Percentiles rank a stretch among this genome's conserved stretches.
Conservation (phyloP, 2,888 invertebrate species). For the Polydrusus cervinus region DNA sequence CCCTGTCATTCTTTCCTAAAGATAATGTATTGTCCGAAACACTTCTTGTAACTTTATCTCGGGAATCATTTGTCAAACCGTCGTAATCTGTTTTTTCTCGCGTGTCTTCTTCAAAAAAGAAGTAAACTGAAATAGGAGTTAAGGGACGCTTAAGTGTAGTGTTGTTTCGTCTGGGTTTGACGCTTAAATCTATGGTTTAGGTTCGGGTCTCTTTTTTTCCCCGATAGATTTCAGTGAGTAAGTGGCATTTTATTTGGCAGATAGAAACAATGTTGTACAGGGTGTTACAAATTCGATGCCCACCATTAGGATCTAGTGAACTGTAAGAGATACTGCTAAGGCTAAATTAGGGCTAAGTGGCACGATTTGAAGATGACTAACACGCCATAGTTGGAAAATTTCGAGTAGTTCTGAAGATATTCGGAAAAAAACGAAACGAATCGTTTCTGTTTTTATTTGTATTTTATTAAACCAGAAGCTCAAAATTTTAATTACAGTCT, state of each 20-base stretch:
- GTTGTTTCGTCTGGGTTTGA: slow-evolving; percentile 12
- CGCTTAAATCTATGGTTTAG: neutral
- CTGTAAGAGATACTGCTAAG: too few species aligned
- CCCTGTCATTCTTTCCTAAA: neutral
- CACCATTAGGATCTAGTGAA: too few species aligned
- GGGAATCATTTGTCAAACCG: neutral
- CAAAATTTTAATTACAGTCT: too few species aligned
- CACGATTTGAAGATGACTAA: too few species aligned
- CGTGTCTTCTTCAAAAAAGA: slow-evolving; percentile 1
- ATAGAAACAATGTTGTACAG: neutral
- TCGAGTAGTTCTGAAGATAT: too few species aligned
- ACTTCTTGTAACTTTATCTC: neutral
- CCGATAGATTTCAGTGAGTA: neutral
- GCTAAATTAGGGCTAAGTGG: too few species aligned
- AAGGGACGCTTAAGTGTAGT: slow-evolving; percentile 2
- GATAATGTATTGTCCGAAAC: slow-evolving; percentile 4
- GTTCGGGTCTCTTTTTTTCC: neutral
- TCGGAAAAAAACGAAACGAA: too few species aligned
- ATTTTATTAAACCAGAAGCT: too few species aligned
- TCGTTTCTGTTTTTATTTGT: too few species aligned
- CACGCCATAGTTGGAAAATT: too few species aligned
- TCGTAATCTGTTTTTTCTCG: slow-evolving; percentile 7
- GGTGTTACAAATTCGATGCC: too few species aligned
- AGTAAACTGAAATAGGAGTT: slow-evolving; percentile 3
- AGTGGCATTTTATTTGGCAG: neutral